Base-by-base conservation (phyloP, 2,113 vertebrate genomes). In the Channa maculata region DNA sequence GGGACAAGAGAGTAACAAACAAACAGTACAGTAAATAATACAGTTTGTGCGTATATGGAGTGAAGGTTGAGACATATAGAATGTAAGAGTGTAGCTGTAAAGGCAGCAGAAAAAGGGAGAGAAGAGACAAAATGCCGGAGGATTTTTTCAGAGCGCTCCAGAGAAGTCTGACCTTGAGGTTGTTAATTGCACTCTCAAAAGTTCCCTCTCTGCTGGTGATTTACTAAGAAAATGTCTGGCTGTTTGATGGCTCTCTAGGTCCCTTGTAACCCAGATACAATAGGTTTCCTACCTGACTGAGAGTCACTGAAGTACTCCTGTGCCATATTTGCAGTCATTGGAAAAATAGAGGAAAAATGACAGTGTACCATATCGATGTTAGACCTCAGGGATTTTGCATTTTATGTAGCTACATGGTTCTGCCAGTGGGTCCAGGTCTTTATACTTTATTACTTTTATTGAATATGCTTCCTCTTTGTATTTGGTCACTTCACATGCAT, bases 151-250 rank as follows among this genome's bases (percentile, higher is more conserved):
- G 52, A 54, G 38, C 52, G 82, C 86, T 76, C 83, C 8, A 39
- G 87, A 87, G 84, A 74, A 65, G 79, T 80, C 68, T 80, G 89
- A 89, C 88, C 84, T 85, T 86, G 82, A 87, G 91, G 82, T 87
- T 86, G 82, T 87, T 87, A 91, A 90, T 90, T 88, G 80, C 71
- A 7, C 88, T 89, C 72, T 86, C 59, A 38, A 83, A 90, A 88
- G 71, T 85, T 91, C 77, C 86, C 75, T 84, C 69, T 77, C 68
- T 64, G 77, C 65, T 67, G 45, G 81, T 89, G 84, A 88, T 88
- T 90, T 88, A 85, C 76, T 68, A 80, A 73, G 79, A 80, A 84
- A 80, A 79, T 50, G 77, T 82, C 67, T 78, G 72, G 70, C 83
- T 82, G 80, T 62, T 83, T 82, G 82, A 89, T 86, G 85, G 83